These are phyloP conservation scores for Pseudolycoriella hygida DNA, from an alignment of 2,888 invertebrate genomes.

Conservation along the genomic window DNA sequence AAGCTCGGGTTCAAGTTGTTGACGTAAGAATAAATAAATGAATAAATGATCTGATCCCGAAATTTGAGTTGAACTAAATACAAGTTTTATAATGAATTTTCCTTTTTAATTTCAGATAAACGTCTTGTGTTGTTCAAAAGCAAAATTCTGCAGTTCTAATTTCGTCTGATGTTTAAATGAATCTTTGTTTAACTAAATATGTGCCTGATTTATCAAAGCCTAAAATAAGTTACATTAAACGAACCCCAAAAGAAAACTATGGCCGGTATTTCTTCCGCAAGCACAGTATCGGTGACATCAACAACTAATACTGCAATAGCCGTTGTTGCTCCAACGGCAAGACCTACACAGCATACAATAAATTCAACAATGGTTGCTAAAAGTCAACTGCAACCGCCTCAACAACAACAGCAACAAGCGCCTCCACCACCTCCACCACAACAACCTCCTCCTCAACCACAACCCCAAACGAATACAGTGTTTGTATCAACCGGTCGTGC, in stretches of 20 bases:
- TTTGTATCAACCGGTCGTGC: neutral
- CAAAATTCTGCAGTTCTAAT: too few species aligned
- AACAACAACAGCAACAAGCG: constrained; percentile 8
- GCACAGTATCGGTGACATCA: neutral
- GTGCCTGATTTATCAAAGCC: too few species aligned
- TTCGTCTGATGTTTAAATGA: too few species aligned
- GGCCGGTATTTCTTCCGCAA: neutral
- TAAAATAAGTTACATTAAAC: too few species aligned
- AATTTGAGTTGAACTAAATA: too few species aligned
- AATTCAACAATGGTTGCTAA: neutral
- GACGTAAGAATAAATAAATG: too few species aligned
- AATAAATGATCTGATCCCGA: too few species aligned
- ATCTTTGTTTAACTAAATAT: too few species aligned
- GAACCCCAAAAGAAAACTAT: neutral
- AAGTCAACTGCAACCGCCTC: neutral
- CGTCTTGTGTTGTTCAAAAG: too few species aligned
- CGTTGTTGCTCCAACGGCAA: constrained; percentile 6
- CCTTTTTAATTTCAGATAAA: too few species aligned
- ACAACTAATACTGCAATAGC: constrained; percentile 4
- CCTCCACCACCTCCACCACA: neutral
- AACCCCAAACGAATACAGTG: neutral
- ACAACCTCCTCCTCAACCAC: neutral
- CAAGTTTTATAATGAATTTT: too few species aligned
- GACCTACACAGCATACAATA: neutral
- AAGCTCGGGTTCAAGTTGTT: too few species aligned